Base-by-base conservation (phyloP, 2,888 invertebrate genomes). In the Heliconius cydno region DNA sequence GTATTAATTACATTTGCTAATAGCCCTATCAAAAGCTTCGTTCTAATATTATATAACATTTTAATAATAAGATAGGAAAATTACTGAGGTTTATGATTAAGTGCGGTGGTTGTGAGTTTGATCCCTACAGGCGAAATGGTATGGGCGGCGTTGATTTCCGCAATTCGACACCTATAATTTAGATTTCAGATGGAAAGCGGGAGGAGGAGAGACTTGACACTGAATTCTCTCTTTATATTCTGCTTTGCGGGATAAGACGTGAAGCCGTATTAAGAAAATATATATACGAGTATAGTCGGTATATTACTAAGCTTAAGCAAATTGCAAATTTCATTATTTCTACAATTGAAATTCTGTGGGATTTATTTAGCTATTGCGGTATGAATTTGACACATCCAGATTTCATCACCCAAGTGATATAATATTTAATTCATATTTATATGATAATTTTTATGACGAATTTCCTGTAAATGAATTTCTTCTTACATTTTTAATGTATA, bases 1-100 rank as follows among this genome's bases (percentile, higher is more conserved):
- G 79, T 75, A 80, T 67, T 80, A 83, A 83, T 83, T 81, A 81
- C 76, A 38, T 76, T 77, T 81, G 41, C 72, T 78, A 80, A 81
- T 81, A 79, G 67, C 22, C 22, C 71, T 67, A 34, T 38, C 34
- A 71, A 46, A 72, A 68, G 15, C 25, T 73, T 38, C n/a, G 34
- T 28, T 70, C 7, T 34, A 28, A 30, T 57, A 52, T 65, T 65
- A 68, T 15, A 41, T 68, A 41, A 25, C 0, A 57, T 57, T 57
- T 22, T 57, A 57, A 9, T 57, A 57, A 22, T 57, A 6, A 57
- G 57, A 57, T 57, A 57, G 57, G 57, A 57, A 22, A 57, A 22
- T 22, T 22, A 57, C 22, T 22, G 1, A 22, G 7, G 9, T 9
- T 3, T 22, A 1, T 57, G 7, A 9, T 22, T 57, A 57, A 57